Conservation (phyloP, 2,113 vertebrate species). For the Bubo bubo region DNA sequence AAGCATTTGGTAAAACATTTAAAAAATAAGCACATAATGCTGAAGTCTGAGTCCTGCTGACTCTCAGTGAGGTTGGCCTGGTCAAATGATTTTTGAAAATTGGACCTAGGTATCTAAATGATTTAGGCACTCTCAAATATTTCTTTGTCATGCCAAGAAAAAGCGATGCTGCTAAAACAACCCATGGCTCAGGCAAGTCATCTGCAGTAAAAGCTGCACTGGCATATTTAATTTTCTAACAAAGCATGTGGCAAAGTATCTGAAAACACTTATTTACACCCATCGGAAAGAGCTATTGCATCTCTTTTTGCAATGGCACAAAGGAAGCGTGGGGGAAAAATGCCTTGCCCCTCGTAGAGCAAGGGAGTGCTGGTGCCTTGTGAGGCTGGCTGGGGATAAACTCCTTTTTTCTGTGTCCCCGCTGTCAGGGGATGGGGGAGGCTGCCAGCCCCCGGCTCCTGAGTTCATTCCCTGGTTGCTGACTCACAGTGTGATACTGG, state of each 20-base stretch:
- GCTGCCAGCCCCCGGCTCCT: neutral
- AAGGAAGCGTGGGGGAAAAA: neutral
- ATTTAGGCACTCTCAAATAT: neutral
- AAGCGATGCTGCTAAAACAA: neutral
- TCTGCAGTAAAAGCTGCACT: neutral
- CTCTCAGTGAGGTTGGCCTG: neutral
- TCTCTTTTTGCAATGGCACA: neutral
- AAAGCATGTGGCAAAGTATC: neutral
- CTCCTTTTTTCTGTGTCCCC: accelerated
- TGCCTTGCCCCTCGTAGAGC: neutral
- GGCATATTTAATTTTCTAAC: neutral
- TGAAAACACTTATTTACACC: neutral
- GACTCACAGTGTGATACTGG: neutral
- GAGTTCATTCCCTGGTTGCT: neutral
- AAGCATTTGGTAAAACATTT: neutral
- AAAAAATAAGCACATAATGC: neutral
- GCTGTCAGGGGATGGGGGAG: accelerated
- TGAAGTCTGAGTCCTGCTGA: neutral
- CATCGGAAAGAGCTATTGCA: neutral
- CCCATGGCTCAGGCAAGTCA: neutral
- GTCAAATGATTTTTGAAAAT: neutral
- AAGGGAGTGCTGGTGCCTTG: accelerated
- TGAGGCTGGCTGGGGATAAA: neutral
- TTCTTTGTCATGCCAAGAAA: neutral
- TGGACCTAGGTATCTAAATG: neutral